These are phyloP conservation scores for Uropetala carovei DNA, from an alignment of 2,888 invertebrate species.

Conservation along the genomic window DNA sequence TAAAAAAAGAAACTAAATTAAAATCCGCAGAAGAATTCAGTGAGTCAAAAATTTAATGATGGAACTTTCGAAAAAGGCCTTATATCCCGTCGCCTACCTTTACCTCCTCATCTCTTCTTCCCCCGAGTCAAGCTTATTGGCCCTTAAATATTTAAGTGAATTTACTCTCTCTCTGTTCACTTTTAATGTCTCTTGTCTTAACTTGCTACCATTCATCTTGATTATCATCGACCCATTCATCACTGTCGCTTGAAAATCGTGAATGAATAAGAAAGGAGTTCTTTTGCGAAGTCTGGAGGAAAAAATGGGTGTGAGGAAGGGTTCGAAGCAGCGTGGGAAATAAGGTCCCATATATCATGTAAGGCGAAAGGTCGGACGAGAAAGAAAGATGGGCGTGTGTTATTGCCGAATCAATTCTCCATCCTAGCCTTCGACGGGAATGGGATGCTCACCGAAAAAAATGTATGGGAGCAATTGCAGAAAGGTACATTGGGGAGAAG, in stretches of 20 bases:
- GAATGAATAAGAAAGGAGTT: slow-evolving; percentile 48
- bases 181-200: slow-evolving; percentile 56
- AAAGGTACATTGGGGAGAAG: too few relatives aligned
- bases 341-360: slow-evolving; percentile 32
- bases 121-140: slow-evolving; percentile 1
- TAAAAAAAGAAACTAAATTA: neutral
- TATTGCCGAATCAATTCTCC: neutral
- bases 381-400: neutral
- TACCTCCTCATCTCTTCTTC: neutral
- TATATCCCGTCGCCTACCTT: too few relatives aligned
- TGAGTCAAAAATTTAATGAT: slow-evolving; percentile 1
- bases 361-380: neutral
- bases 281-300: neutral
- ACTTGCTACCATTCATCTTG: slow-evolving; percentile 59
- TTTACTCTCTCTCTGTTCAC: slow-evolving; percentile 15
- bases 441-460: neutral
- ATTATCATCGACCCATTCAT: slow-evolving; percentile 59
- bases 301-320: neutral
- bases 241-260: slow-evolving; percentile 51
- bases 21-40: neutral
- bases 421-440: neutral
- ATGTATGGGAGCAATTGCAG: neutral
- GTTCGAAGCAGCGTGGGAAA: neutral
- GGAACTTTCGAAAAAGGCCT: neutral
- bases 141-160: slow-evolving; percentile 57